Percentiles rank a stretch among this genome's conserved stretches.
phyloP scores from a whole-genome alignment of 2,113 vertebrate genomes.

The Nycticryphes semicollaris region DNA sequence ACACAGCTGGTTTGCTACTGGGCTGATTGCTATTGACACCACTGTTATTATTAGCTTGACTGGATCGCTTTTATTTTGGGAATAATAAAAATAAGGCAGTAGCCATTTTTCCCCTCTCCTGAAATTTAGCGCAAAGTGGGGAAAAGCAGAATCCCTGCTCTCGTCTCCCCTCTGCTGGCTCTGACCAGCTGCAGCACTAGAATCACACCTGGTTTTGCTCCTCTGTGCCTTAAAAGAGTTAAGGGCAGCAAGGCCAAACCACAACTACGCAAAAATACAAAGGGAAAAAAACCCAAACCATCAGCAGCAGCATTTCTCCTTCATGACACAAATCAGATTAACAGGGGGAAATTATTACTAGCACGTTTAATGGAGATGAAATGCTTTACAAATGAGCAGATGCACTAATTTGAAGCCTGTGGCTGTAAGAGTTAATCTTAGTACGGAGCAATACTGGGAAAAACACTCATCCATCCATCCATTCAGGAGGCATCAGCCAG shows the following conservation, averaged over 20 bases:
- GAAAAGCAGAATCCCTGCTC: slow-evolving; percentile 24
- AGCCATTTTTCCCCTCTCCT: neutral
- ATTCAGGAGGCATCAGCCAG: neutral
- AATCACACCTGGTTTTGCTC: accelerated
- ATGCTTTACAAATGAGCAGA: neutral
- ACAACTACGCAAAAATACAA: accelerated
- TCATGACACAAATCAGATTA: neutral
- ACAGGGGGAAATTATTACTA: neutral
- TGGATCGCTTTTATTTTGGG: accelerated
- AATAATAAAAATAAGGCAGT: neutral
- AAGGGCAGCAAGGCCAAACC: accelerated
- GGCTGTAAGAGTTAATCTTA: neutral
- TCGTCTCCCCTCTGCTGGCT: slow-evolving; percentile 62
- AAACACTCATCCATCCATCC: neutral
- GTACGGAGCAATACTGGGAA: neutral
- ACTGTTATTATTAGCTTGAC: neutral
- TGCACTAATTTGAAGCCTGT: neutral
- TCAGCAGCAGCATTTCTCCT: neutral
- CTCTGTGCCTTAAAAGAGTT: neutral
- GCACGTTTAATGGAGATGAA: neutral
- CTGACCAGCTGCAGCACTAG: neutral
- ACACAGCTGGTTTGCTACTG: accelerated
- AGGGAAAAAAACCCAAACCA: neutral
- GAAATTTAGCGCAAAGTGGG: accelerated
- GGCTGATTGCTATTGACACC: accelerated